phyloP scores from a whole-genome alignment of 2,113 vertebrate genomes.

The Drymodes brunneopygia region DNA sequence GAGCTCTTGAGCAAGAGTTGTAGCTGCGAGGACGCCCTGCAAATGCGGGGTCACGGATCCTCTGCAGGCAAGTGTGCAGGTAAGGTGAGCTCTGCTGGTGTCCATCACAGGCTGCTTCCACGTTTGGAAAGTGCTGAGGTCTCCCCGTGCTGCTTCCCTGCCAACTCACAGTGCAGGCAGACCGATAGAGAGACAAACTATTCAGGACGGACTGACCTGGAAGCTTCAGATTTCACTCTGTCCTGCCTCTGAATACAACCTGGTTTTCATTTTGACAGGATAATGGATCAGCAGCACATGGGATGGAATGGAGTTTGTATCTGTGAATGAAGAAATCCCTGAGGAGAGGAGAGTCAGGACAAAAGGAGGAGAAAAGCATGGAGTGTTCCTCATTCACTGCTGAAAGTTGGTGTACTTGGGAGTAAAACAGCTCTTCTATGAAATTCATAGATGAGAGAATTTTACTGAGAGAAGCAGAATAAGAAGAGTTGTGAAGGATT shows the following conservation, averaged over 20 bases:
- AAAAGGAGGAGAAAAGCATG: not conserved
- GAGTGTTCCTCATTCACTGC: not conserved
- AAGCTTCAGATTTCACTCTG: not conserved
- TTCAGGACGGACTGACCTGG: rapidly evolving
- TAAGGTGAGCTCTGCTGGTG: rapidly evolving
- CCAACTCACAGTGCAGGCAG: not conserved
- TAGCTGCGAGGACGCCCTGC: not conserved
- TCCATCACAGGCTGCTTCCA: not conserved
- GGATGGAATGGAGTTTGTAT: not conserved
- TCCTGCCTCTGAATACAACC: not conserved
- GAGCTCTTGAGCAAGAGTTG: not conserved
- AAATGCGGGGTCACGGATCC: rapidly evolving
- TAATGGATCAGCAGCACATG: not conserved
- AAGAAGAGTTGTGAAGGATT: not conserved
- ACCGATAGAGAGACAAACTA: rapidly evolving
- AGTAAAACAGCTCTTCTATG: not conserved
- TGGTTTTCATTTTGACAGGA: not conserved
- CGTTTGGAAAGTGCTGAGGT: not conserved
- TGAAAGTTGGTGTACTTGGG: not conserved
- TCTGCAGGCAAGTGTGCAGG: rapidly evolving
- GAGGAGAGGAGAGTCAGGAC: not conserved
- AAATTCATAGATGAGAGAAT: not conserved
- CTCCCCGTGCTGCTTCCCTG: not conserved
- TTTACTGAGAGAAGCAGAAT: not conserved
- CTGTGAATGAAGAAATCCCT: not conserved